Evolutionary conservation across 1,140 invertebrate genomes (phyloP).

Genomic region (Lepidurus packardi): DNA sequence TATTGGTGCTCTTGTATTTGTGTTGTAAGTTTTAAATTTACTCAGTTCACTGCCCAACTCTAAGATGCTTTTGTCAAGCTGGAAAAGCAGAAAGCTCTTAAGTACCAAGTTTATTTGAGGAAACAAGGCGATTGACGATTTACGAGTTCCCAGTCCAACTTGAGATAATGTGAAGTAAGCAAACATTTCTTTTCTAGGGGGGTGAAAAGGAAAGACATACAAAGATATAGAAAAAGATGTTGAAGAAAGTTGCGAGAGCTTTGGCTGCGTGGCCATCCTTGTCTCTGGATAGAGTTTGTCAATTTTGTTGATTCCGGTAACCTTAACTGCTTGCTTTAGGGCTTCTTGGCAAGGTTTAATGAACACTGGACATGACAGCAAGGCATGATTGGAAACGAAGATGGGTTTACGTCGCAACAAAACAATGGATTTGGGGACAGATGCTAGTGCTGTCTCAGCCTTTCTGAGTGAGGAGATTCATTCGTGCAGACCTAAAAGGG

Average conservation of each 20-base stretch:
- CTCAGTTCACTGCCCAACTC: constrained; percentile 8
- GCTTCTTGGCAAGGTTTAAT: constrained; percentile 9
- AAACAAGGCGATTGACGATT: background rate
- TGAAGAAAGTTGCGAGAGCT: background rate
- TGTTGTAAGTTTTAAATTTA: constrained; percentile 2
- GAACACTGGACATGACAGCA: constrained; percentile 15
- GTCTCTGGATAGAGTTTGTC: background rate
- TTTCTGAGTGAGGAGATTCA: constrained; percentile 16
- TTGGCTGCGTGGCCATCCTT: background rate
- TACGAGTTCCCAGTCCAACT: background rate
- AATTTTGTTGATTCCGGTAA: background rate
- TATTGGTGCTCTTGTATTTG: background rate
- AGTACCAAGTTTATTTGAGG: background rate
- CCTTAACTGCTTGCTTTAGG: background rate
- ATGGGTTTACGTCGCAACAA: background rate
- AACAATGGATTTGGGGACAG: constrained; percentile 17
- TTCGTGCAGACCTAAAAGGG: background rate
- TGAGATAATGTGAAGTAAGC: background rate
- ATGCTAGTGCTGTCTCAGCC: constrained; percentile 7
- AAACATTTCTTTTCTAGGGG: too few species aligned
- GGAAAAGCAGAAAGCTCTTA: constrained; percentile 3
- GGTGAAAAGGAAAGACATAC: background rate
- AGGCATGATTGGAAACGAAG: constrained; percentile 11
- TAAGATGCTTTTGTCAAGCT: constrained; percentile 14
- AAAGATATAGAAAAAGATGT: background rate